Conservation (phyloP, 2,888 invertebrate species). For the Rotaria sp. region DNA sequence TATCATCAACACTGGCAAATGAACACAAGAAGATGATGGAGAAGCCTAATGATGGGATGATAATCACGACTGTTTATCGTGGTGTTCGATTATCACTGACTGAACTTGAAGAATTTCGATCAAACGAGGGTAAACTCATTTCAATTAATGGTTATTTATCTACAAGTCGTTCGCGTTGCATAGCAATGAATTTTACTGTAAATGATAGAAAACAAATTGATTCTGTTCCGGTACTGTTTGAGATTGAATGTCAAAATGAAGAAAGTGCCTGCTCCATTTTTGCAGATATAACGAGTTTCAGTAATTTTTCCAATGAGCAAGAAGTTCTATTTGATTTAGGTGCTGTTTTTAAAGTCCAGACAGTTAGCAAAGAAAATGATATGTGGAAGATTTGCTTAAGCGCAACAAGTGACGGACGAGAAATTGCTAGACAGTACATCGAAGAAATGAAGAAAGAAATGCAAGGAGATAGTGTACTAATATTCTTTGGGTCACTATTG, state of each 20-base stretch:
- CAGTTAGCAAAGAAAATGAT: not conserved
- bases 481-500: not conserved
- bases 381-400: not conserved
- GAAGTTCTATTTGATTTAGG: not conserved
- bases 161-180: not conserved
- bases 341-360: not conserved
- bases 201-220: not conserved
- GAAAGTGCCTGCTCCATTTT: not conserved
- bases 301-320: not conserved
- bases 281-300: not conserved
- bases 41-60: not conserved
- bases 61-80: not conserved
- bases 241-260: not conserved
- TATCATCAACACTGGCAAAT: not conserved
- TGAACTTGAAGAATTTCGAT: not conserved
- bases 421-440: not conserved
- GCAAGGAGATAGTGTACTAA: not conserved
- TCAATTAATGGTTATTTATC: not conserved
- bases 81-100: not conserved
- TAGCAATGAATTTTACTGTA: not conserved
- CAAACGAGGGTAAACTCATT: not conserved
- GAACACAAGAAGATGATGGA: not conserved
- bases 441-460: not conserved
- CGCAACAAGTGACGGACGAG: too few species aligned
- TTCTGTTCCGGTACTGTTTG: not conserved